These are phyloP conservation scores for Troides helena DNA, from an alignment of 2,888 invertebrate species.

Conservation along the genomic window DNA sequence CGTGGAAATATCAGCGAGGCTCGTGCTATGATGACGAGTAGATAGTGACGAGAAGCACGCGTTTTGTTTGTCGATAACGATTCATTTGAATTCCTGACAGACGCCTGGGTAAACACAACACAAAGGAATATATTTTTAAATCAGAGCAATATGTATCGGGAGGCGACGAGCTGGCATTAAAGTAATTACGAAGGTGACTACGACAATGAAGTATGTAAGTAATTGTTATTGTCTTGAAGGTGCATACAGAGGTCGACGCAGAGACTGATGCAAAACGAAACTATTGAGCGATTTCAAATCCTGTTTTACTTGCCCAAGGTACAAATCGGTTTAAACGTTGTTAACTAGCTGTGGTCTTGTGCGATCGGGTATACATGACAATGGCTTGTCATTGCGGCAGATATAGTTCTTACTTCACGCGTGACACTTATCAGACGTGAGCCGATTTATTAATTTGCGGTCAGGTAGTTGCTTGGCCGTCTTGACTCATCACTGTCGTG, in stretches of 20 bases:
- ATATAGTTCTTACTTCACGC: conserved; percentile 67
- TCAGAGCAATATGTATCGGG: conserved; percentile 30
- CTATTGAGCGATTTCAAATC: conserved; percentile 10
- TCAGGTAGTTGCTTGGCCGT: conserved; percentile 28
- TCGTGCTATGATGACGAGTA: conserved; percentile 74
- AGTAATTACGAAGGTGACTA: conserved; percentile 31
- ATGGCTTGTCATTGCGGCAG: conserved; percentile 55
- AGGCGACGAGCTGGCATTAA: conserved; percentile 22
- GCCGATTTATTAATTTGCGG: conserved; percentile 58
- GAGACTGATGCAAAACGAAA: conserved; percentile 11
- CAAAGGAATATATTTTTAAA: conserved; percentile 32
- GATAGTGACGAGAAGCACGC: conserved; percentile 52
- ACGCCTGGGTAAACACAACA: conserved; percentile 22
- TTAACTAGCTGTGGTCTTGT: neutral
- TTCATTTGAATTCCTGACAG: conserved; percentile 22
- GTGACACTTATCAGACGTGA: conserved; percentile 61
- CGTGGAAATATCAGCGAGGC: conserved; percentile 78
- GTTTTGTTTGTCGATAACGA: conserved; percentile 43
- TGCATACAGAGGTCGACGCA: conserved; percentile 15
- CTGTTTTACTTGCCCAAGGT: conserved; percentile 5
- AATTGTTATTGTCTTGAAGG: conserved; percentile 31
- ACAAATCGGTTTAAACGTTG: conserved; percentile 15
- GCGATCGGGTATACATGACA: conserved; percentile 41
- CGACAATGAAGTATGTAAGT: conserved; percentile 31
- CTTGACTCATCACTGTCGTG: conserved; percentile 31